phyloP scores from a whole-genome alignment of 30 jellyfish, hydroid and myxozoan genomes.

The Cassiopea andromeda region DNA sequence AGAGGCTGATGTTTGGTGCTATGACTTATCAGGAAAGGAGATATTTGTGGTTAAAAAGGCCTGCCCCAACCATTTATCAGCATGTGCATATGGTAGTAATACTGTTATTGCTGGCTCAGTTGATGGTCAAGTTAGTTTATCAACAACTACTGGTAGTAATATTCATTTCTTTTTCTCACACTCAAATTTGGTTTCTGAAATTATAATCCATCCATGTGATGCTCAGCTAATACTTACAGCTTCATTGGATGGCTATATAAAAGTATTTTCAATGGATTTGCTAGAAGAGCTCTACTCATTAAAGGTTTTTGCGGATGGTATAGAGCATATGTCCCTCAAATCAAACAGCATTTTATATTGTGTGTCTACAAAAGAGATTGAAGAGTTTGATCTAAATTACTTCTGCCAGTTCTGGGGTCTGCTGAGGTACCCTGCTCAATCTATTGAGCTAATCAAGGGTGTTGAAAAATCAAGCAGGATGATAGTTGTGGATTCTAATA shows the following conservation, averaged over 20 bases:
- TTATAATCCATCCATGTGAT: conserved; percentile 82
- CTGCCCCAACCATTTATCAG: conserved; percentile 63
- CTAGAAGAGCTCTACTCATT: conserved; percentile 79
- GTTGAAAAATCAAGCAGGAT: conserved; percentile 43
- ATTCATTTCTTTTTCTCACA: conserved; percentile 70
- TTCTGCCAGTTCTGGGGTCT: conserved; percentile 81
- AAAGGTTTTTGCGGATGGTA: conserved; percentile 66
- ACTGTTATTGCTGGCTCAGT: conserved; percentile 72
- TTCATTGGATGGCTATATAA: conserved; percentile 83
- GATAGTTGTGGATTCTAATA: conserved; percentile 48
- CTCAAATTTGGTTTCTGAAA: conserved; percentile 58
- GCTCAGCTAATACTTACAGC: conserved; percentile 65
- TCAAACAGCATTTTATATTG: conserved; percentile 42
- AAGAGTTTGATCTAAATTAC: conserved; percentile 70
- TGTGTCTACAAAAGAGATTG: conserved; percentile 71
- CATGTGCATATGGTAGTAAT: conserved; percentile 76
- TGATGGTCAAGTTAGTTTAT: conserved; percentile 73
- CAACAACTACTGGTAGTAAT: conserved; percentile 70
- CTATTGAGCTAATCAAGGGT: conserved; percentile 24
- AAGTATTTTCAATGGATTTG: conserved; percentile 68
- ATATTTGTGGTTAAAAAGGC: conserved; percentile 48
- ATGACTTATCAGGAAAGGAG: conserved; percentile 57
- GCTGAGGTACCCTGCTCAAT: conserved; percentile 70
- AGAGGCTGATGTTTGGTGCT: conserved; percentile 76
- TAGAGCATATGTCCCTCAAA: conserved; percentile 65